phyloP scores from a whole-genome alignment of 2,113 vertebrate species.

The Hydrolagus affinis region DNA sequence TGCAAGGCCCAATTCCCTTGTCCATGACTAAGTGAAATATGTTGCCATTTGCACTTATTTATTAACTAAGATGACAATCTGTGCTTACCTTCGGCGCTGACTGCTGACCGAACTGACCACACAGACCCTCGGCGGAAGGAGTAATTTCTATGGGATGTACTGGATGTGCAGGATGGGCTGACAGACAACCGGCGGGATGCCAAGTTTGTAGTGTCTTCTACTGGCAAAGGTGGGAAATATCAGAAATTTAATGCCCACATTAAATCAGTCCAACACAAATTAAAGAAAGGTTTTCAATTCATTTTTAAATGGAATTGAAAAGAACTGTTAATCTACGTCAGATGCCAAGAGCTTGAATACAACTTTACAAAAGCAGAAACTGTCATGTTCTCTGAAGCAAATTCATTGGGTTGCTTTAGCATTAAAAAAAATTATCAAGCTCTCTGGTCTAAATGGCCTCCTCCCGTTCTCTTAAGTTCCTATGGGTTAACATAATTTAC shows the following conservation, averaged over 20 bases:
- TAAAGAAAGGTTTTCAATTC: too few relatives aligned
- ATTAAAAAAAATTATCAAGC: too few relatives aligned
- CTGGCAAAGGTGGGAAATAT: conserved; percentile 53
- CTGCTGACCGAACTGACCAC: conserved; percentile 86
- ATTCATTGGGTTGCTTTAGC: too few relatives aligned
- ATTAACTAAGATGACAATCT: background rate
- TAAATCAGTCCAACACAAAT: background rate
- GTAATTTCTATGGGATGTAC: conserved; percentile 95
- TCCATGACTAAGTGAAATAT: background rate
- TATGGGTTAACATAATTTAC: too few relatives aligned
- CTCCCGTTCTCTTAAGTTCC: too few relatives aligned
- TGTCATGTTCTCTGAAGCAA: too few relatives aligned
- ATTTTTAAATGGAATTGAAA: too few relatives aligned
- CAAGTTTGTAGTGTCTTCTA: conserved; percentile 97
- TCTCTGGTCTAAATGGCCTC: too few relatives aligned
- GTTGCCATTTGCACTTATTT: background rate
- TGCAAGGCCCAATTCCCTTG: background rate
- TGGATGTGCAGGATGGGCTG: conserved; percentile 92
- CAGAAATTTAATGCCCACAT: background rate
- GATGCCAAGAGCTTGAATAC: too few relatives aligned
- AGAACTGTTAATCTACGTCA: too few relatives aligned
- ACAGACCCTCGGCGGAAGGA: conserved; percentile 90
- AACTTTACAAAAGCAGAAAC: too few relatives aligned
- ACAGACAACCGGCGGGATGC: conserved; percentile 89
- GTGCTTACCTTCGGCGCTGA: conserved; percentile 81